A percentile compares a stretch with the other conserved stretches of the same genome.
These are phyloP conservation scores for Mesodorylaimus sp. DNA, from an alignment of 2,888 invertebrate species.

Conservation along the genomic window DNA sequence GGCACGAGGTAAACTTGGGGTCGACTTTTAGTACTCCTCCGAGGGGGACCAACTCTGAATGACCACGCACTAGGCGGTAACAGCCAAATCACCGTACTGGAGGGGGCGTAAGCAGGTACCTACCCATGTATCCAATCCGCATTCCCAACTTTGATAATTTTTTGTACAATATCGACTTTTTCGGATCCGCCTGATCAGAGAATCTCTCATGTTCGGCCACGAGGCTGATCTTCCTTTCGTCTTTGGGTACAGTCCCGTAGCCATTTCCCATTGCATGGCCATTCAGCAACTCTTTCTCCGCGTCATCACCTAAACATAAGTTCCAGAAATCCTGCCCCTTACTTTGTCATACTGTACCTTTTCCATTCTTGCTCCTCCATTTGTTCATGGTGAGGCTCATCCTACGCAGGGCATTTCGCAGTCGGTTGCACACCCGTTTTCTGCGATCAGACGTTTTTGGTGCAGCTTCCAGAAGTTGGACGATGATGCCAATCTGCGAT, in stretches of 20 bases:
- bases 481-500: constrained; percentile 97
- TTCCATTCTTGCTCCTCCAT: constrained; percentile 2
- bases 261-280: no score
- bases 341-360: constrained; percentile 13
- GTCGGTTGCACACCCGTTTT: no score
- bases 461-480: constrained; percentile 76
- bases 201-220: no score
- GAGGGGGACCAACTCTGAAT: no score
- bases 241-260: no score
- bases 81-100: not conserved
- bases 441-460: no score
- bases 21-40: no score
- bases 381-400: constrained; percentile 20
- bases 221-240: no score
- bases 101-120: constrained; percentile 11
- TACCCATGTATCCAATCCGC: constrained; percentile 93
- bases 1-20: no score
- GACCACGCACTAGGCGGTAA: not conserved
- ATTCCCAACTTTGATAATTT: constrained; percentile 95
- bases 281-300: constrained; percentile 7
- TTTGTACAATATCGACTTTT: constrained; percentile 92
- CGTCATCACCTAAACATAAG: no score
- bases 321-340: constrained; percentile 4
- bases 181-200: constrained; percentile 52
- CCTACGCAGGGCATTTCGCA: no score